Evolutionary conservation across 2,113 vertebrate genomes (phyloP), one percentile per base, ranked within the genome.

Genomic region (Mionectes macconnelli): DNA sequence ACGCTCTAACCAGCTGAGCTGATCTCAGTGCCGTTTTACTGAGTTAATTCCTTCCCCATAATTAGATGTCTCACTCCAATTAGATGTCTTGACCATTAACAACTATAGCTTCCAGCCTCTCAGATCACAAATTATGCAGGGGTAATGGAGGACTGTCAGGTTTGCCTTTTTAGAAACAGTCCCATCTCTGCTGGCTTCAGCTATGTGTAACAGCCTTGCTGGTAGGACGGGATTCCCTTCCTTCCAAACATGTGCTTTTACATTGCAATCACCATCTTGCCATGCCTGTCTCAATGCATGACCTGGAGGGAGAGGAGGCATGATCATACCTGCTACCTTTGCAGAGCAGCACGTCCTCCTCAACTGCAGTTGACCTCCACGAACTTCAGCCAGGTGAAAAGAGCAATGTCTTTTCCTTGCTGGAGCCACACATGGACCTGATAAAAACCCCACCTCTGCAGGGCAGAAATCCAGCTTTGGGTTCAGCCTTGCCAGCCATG

Each of bases 341-440:
- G 57, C 70, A 72, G 67, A 75, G 39, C 49, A 87, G n/a, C 66
- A 60, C 25, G 6, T 63, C 45, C 30, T 84, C n/a, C 69, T 78
- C 10, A 2, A 3, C 27, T 4, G 4, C 35, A 2, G 3, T 21
- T 66, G 40, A 60, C 30, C 39, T 55, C 31, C 30, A 13, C 24
- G 31, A 49, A 66, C 3, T 0, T 56, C 82, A 94, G 37, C 13
- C 31, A 23, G 64, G 24, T 85, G 59, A 72, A 68, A 79, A 49
- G 7, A 87, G 70, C 81, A n/a, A 31, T 2, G 4, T 24, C 37
- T 42, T 79, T 37, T 60, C 80, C 59, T 91, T 52, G n/a, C 78
- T 75, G 42, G 37, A 72, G 42, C 25, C 15, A 12, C 73, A 30
- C 1, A 0, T 0, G 2, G 69, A 42, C 14, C 27, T 1, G 15